Evolutionary conservation across 2,888 invertebrate genomes (phyloP), one percentile per base, ranked within the genome.

Genomic region (Epinotia ramella): DNA sequence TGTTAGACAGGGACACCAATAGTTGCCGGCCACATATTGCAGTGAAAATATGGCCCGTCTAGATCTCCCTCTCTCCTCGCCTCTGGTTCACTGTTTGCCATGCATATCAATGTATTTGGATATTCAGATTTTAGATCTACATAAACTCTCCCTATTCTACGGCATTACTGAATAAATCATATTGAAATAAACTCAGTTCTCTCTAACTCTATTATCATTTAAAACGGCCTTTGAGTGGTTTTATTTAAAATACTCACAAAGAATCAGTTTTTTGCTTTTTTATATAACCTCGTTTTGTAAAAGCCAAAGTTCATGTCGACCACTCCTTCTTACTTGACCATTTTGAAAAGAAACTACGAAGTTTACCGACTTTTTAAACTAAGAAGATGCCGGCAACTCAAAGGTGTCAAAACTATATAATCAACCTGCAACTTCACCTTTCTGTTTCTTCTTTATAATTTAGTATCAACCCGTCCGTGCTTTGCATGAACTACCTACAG

Each of bases 341-440:
- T 67, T 67, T 67, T 33, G 12, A 56, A 18, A 33, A 56, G 56
- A 59, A 69, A 16, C 59, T 68, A 20, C 4, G 11, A 57, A 68
- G 57, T 68, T 68, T 44, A 40, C 20, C 33, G 20, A 9, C 68
- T 69, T 59, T 59, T 24, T 57, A 24, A 59, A 69, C 69, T 69
- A 60, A 60, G 46, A 60, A 69, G n/a, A 28, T 46, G 44, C 59
- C 11, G 13, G 28, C 24, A 60, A 44, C 69, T 69, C n/a, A 46
- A 68, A 68, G 28, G 16, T 69, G 69, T 28, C 69, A 69, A 60
- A 69, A 60, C 59, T 69, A 60, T 60, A 24, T 68, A 68, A 40
- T 59, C 59, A 44, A 4, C 46, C 16, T 0, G n/a, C 66, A 53
- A 53, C 66, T 28, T 53, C 53, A 53, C 16, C 24, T 33, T 53